Conservation (phyloP, 2,888 invertebrate species). For the Agrilus cyanescens region DNA sequence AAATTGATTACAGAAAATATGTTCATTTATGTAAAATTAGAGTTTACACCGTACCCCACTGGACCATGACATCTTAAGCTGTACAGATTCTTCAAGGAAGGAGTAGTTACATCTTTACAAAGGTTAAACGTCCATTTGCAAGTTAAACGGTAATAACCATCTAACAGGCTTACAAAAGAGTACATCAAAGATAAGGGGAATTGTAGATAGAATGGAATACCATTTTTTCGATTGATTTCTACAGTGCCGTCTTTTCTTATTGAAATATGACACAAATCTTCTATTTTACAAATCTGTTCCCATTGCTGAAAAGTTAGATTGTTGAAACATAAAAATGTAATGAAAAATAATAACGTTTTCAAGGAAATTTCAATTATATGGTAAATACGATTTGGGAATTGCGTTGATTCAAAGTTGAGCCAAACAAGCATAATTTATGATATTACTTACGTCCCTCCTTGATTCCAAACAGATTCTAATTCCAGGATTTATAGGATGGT, state of each 20-base stretch:
- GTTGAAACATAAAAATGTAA: slow-evolving; percentile 6
- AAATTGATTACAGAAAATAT: slow-evolving; percentile 1
- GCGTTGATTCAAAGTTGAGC: no score
- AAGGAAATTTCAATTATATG: no score
- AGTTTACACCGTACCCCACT: slow-evolving; percentile 53
- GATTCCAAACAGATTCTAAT: slow-evolving; percentile 49
- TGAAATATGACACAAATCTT: slow-evolving; percentile 73
- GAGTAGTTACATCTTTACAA: slow-evolving; percentile 70
- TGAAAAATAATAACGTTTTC: no score
- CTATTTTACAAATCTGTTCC: slow-evolving; percentile 64
- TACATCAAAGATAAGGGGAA: slow-evolving; percentile 56
- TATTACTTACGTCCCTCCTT: slow-evolving; percentile 49
- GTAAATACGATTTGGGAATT: no score
- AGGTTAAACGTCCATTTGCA: slow-evolving; percentile 87
- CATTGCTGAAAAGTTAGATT: slow-evolving; percentile 41
- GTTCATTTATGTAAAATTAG: slow-evolving; percentile 1
- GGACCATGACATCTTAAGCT: slow-evolving; percentile 79
- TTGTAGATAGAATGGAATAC: slow-evolving; percentile 65
- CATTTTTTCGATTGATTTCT: slow-evolving; percentile 63
- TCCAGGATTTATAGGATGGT: slow-evolving; percentile 52
- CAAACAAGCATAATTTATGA: no score
- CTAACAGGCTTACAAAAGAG: slow-evolving; percentile 70
- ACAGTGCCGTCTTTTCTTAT: slow-evolving; percentile 59
- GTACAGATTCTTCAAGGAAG: slow-evolving; percentile 61
- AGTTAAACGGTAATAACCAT: slow-evolving; percentile 78